A percentile compares a stretch with the other conserved stretches of the same genome.
Evolutionary conservation across 2,888 invertebrate genomes (phyloP).

Genomic region (Lithophane leautieri): DNA sequence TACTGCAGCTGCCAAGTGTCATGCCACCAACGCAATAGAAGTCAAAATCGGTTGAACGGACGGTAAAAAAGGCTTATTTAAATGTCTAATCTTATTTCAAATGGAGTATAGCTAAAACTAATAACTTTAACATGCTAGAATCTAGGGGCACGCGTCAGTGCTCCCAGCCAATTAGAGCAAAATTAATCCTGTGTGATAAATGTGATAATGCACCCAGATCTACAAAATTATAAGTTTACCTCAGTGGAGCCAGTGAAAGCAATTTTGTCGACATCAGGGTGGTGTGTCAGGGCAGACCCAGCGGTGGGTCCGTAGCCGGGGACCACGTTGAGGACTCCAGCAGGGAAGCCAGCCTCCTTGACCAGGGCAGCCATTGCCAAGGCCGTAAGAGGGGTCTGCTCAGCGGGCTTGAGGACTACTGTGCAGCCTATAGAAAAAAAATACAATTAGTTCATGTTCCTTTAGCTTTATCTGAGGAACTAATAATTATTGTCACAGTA

Average conservation of each 20-base stretch:
- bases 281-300: conserved; percentile 93
- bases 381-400: conserved; percentile 97
- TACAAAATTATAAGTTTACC: conserved; percentile 67
- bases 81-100: too few relatives aligned
- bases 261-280: conserved; percentile 95
- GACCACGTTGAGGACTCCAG: conserved; percentile 97
- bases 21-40: too few relatives aligned
- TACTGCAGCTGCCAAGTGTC: too few relatives aligned
- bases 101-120: too few relatives aligned
- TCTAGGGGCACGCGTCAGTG: too few relatives aligned
- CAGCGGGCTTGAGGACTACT: conserved; percentile 97
- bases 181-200: background rate
- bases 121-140: background rate
- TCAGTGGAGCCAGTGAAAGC: conserved; percentile 92
- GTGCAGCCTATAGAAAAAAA: conserved; percentile 91
- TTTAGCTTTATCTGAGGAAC: background rate
- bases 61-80: too few relatives aligned
- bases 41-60: too few relatives aligned
- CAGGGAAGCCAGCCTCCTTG: conserved; percentile 97
- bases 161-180: too few relatives aligned
- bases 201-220: background rate
- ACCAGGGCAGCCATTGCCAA: conserved; percentile 95
- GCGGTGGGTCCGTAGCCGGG: conserved; percentile 95
- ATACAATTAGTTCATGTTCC: background rate
- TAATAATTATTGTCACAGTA: background rate